Percentiles rank a stretch among this genome's conserved stretches.
Evolutionary conservation across 2,113 vertebrate species (phyloP).

Genomic region (Natator depressus): DNA sequence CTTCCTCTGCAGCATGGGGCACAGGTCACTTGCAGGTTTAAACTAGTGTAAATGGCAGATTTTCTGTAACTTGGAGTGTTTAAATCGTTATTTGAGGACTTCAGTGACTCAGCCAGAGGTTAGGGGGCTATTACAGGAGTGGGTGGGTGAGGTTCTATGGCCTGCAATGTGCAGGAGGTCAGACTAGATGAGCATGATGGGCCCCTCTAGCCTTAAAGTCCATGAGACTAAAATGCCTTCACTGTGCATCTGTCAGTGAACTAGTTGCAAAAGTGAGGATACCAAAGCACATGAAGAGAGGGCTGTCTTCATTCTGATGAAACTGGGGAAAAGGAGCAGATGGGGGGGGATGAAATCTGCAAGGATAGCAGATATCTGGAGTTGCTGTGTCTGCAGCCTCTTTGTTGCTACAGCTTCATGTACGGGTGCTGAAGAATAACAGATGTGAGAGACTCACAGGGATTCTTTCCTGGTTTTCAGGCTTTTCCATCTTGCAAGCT

Average conservation of each 20-base stretch:
- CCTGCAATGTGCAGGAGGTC: background rate
- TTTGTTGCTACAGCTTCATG: fast-evolving
- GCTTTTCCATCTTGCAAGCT: background rate
- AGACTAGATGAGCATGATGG: background rate
- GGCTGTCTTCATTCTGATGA: background rate
- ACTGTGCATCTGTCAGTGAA: slow-evolving; percentile 35
- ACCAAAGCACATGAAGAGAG: background rate
- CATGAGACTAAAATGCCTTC: background rate
- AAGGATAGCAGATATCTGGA: background rate
- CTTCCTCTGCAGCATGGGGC: background rate
- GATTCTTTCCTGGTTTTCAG: background rate
- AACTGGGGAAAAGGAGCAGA: background rate
- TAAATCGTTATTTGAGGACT: no score
- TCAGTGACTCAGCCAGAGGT: no score
- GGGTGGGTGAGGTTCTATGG: no score
- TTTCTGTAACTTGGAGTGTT: no score
- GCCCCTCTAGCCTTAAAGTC: background rate
- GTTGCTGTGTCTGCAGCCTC: fast-evolving
- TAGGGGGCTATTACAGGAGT: no score
- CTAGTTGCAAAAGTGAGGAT: background rate
- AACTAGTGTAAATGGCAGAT: no score
- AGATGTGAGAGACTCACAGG: background rate
- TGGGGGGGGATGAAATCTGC: background rate
- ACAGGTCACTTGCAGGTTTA: background rate
- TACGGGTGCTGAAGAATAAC: fast-evolving